Percentiles rank a stretch among this genome's conserved stretches.
Evolutionary conservation across 2,113 vertebrate species (phyloP).

Genomic region (Uropsilus gracilis): DNA sequence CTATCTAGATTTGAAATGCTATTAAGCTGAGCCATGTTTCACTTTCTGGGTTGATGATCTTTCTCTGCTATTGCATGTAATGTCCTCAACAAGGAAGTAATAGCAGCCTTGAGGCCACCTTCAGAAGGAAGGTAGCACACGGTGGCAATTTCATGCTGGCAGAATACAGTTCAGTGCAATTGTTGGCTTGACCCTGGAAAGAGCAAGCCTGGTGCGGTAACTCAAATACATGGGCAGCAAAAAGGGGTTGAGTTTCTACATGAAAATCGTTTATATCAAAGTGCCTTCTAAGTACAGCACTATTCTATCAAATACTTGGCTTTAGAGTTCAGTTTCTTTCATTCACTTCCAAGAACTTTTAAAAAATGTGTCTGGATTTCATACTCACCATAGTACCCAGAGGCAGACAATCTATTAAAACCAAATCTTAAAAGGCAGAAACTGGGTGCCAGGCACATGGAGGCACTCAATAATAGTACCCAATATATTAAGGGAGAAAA

Average conservation of each 20-base stretch:
- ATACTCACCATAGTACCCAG: background rate
- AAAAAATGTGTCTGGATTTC: background rate
- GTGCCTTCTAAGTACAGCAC: background rate
- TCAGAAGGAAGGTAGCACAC: background rate
- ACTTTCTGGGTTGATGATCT: background rate
- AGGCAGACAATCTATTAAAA: background rate
- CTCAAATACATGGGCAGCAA: background rate
- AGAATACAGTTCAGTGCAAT: background rate
- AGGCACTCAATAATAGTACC: background rate
- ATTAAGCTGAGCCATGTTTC: background rate
- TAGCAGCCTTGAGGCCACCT: too few relatives aligned
- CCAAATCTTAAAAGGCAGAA: background rate
- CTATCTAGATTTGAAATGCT: conserved; percentile 20
- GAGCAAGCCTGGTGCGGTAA: background rate
- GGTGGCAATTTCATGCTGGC: background rate
- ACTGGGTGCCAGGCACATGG: background rate
- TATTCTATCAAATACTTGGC: background rate
- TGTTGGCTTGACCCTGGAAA: background rate
- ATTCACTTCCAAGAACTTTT: conserved; percentile 53
- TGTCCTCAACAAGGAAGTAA: background rate
- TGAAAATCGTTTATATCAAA: conserved; percentile 31
- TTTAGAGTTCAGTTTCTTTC: conserved; percentile 19
- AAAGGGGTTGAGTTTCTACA: background rate
- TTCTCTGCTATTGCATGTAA: background rate
- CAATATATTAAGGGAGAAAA: background rate